Base-by-base conservation (phyloP, 2,113 vertebrate species). In the Danionella cerebrum region DNA sequence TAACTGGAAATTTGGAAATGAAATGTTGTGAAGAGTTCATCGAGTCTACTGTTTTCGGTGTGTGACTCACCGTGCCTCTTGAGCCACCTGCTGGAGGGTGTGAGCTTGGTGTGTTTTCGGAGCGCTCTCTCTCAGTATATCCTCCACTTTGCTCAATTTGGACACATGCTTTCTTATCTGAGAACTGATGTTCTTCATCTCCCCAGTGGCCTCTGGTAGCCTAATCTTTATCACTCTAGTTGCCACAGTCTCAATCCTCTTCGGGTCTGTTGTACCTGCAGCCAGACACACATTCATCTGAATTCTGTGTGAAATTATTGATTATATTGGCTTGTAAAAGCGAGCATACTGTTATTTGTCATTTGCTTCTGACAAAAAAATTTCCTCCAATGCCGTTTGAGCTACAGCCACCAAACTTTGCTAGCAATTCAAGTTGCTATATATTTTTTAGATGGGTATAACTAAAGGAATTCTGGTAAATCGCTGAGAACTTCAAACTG, bases 171-270 rank as follows among this genome's bases (percentile, higher is more conserved):
- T 90, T 6, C 83, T 83, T 65, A 99, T 98, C 55, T 93, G 93
- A 33, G 85, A 76, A 0, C 94, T 96, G 76, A 99, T 79, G 33
- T 91, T 86, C 54, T 91, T 87, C 67, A 99, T 85, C 79, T 93
- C 91, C 52, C 87, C 73, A 0, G 92, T 80, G 0, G 90, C 92
- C 18, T 91, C 91, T 3, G 96, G 96, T 93, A 99, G 93, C 79
- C 93, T 86, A 89, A 99, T 86, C 67, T 88, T 89, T 76, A 99
- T 14, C 41, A 99, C 96, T 81, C 96, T 91, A 4, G 91, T 92
- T 72, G 96, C 91, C 38, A 99, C 88, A 0, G 87, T 89, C 84
- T 99, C 96, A 0, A 98, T 95, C 82, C 94, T 91, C 0, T 93
- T 86, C 18, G 88, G 78, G 25, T 98, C 90, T 8, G 92, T 91